These are phyloP conservation scores for Pterocles orientalis DNA, from an alignment of 2,113 vertebrate genomes.

Conservation along the genomic window DNA sequence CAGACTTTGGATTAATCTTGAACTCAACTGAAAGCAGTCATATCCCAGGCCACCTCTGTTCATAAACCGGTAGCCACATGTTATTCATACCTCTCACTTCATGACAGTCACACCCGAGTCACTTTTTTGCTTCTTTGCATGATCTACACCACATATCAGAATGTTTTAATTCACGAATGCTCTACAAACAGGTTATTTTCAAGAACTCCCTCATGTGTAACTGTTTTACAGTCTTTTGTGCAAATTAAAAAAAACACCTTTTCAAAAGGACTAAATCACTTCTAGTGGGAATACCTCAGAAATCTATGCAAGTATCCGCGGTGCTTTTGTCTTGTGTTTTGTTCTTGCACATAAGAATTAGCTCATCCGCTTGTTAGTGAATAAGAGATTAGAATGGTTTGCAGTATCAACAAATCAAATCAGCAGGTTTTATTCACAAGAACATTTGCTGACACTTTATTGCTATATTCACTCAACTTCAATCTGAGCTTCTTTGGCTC, in stretches of 20 bases:
- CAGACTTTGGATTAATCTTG: neutral
- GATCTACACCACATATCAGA: neutral
- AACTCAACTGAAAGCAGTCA: neutral
- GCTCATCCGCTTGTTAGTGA: neutral
- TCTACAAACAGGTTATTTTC: neutral
- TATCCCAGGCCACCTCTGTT: neutral
- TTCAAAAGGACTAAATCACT: neutral
- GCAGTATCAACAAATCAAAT: conserved; percentile 7
- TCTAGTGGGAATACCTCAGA: neutral
- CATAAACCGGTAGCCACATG: neutral
- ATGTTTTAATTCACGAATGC: neutral
- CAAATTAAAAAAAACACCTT: neutral
- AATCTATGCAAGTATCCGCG: neutral
- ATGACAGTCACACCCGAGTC: neutral
- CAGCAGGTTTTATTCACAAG: conserved; percentile 13
- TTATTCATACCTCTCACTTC: neutral
- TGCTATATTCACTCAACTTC: neutral
- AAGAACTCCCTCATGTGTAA: neutral
- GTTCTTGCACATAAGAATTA: conserved; percentile 22
- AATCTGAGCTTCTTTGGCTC: neutral
- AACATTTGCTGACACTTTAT: neutral
- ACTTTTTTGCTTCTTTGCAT: neutral
- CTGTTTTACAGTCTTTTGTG: neutral
- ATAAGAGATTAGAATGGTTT: neutral
- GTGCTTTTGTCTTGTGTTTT: neutral